Evolutionary conservation across 2,888 invertebrate species (phyloP), one percentile per base, ranked within the genome.

Genomic region (Disparrhopalites patrizii): DNA sequence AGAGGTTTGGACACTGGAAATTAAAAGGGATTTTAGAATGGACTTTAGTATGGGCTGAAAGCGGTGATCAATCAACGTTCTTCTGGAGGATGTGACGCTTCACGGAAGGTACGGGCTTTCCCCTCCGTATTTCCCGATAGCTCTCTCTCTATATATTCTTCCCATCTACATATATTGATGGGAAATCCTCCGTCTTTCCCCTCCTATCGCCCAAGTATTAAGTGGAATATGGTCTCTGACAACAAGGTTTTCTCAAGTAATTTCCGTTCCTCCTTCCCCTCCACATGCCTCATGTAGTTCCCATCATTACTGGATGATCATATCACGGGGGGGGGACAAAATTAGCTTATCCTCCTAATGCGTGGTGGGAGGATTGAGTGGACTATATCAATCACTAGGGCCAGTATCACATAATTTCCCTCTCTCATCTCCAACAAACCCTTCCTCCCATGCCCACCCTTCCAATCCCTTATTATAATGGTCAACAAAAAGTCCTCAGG

Each of bases 51-150:
- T 23, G 31, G 51, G 20, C 20, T 28, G 28, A 58, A 58, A 30
- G 18, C 15, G 65, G 51, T 65, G 58, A 65, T 65, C 65, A 58
- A 65, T 65, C 65, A 65, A 65, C 54, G 58, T 43, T 65, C 58
- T n/a, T 25, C n/a, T n/a, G n/a, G n/a, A n/a, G 64, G 50, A 47
- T 61, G 61, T 61, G 61, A 61, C 61, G 50, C 31, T n/a, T 20
- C 31, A 57, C 40, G 13, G 15, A 25, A 18, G 43, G 25, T 31
- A 30, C 40, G 25, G 15, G 20, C 3, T 28, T 23, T 27, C 31
- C 25, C n/a, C n/a, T 61, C 27, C 56, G 18, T 23, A 47, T 61
- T 55, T 25, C 55, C n/a, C 54, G 55, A n/a, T n/a, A n/a, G n/a
- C n/a, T 65, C 65, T 55, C 30, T 38, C 28, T 61, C 55, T 61